Evolutionary conservation across 2,797 vertebrate genomes (phyloP).

Genomic region (Catostomus latipinnis): DNA sequence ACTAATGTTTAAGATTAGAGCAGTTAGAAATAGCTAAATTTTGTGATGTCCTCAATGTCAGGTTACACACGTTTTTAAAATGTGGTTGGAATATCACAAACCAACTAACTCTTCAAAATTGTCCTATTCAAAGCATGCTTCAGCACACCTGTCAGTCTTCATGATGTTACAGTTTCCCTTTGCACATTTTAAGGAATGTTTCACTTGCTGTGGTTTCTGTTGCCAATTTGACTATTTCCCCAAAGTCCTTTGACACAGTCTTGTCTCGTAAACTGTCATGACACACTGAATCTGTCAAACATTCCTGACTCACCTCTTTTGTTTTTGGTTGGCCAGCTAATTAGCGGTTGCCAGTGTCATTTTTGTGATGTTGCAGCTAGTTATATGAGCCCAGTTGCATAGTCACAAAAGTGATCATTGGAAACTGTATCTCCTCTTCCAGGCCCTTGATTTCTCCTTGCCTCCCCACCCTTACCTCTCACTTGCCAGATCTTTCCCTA

Average conservation of each 20-base stretch:
- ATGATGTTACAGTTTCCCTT: too few species aligned
- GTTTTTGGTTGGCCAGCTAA: constrained; percentile 89
- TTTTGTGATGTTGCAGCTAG: constrained; percentile 99
- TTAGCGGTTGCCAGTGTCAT: constrained; percentile 99
- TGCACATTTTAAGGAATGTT: not conserved
- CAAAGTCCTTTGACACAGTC: constrained; percentile 26
- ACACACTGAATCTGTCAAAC: constrained; percentile 36
- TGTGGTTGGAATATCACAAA: too few species aligned
- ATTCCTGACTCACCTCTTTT: constrained; percentile 57
- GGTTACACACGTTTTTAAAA: too few species aligned
- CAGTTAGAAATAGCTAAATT: too few species aligned
- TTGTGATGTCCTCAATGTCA: too few species aligned
- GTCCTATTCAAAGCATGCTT: too few species aligned
- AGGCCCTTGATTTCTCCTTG: constrained; percentile 85
- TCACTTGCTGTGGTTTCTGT: constrained; percentile 23
- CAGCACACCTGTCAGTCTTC: too few species aligned
- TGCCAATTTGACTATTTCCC: constrained; percentile 28
- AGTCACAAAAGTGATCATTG: constrained; percentile 99
- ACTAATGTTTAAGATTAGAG: too few species aligned
- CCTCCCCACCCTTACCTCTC: constrained; percentile 64
- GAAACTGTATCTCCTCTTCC: constrained; percentile 98
- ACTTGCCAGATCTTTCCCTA: constrained; percentile 75
- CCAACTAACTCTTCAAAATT: too few species aligned
- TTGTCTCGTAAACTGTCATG: constrained; percentile 30
- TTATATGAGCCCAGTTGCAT: constrained; percentile 99